Base-by-base conservation (phyloP, 2,797 vertebrate species). In the Danionella dracula region DNA sequence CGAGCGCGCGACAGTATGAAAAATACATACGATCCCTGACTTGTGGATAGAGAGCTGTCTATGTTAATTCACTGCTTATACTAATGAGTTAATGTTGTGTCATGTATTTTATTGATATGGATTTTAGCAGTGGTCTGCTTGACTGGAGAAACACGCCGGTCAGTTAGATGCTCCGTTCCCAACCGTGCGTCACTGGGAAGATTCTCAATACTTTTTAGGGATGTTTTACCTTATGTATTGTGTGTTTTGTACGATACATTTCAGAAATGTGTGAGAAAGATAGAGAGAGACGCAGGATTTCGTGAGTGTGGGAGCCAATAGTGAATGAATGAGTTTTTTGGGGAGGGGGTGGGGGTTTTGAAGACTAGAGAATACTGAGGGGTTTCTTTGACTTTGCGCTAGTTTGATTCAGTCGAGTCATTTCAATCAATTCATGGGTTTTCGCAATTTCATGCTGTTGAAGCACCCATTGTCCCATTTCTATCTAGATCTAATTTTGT, bases 271-370 rank as follows among this genome's bases (percentile, higher is more conserved):
- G 40, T 34, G 38, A 21, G 19, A 38, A 59, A 35, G 20, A 31
- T 15, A 48, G 54, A 32, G 58, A 51, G 59, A 56, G 64, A 53
- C 61, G 57, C 46, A 55, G 63, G 58, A 60, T 65, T 41, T 58
- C 21, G 61, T 51, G 55, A 37, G 62, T 50, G 70, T 46, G 50
- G 45, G 46, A 58, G 60, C 45, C 46, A 50, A 68, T 53, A 58
- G 46, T 63, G 59, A 66, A 51, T 41, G 54, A 57, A 57, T 70
- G 66, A 61, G 72, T 70, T 72, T 70, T n/a, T n/a, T n/a, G n/a
- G 55, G 62, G 61, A 64, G 48, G 54, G 60, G 42, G 74, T 41
- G 68, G 70, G 67, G 59, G 60, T 67, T 71, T 63, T 57, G 71
- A 63, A 56, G 70, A 63, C 32, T 68, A 56, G 27, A 55, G 27